These are phyloP conservation scores for Zele albiditarsus DNA, from an alignment of 2,888 invertebrate genomes.

Conservation along the genomic window DNA sequence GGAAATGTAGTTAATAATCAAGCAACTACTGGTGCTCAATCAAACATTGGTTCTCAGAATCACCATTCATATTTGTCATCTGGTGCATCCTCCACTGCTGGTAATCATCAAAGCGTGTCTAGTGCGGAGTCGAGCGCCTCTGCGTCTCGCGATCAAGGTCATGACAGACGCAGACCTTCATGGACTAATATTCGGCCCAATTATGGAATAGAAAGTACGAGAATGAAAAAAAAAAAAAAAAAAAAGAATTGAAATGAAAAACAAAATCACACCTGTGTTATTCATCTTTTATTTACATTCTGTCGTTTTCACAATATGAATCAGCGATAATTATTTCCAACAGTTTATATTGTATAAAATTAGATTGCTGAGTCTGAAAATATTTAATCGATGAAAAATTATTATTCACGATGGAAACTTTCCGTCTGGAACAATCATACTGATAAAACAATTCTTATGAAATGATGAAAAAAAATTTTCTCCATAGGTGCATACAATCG, in stretches of 20 bases:
- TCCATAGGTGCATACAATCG: not conserved
- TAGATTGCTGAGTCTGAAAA: not conserved
- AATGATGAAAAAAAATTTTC: not conserved
- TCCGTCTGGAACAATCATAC: not conserved
- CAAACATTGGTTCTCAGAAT: conserved; percentile 54
- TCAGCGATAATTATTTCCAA: not conserved
- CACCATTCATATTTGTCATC: conserved; percentile 56
- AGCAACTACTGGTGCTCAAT: conserved; percentile 60
- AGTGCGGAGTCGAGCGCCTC: conserved; percentile 38
- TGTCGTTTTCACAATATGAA: not conserved
- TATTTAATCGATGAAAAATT: not conserved
- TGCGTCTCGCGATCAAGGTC: conserved; percentile 36
- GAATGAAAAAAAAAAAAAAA: conserved; percentile 7
- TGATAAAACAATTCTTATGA: not conserved
- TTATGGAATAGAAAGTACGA: conserved; percentile 46
- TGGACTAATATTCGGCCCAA: conserved; percentile 52
- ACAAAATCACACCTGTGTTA: not conserved
- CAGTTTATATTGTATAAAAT: not conserved
- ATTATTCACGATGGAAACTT: not conserved
- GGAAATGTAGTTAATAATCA: conserved; percentile 62
- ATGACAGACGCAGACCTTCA: conserved; percentile 43
- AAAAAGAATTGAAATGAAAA: not conserved
- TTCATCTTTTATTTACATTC: not conserved
- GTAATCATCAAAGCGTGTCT: conserved; percentile 44
- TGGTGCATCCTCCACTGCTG: conserved; percentile 48